A percentile compares a stretch with the other conserved stretches of the same genome.
These are phyloP conservation scores for Polyploca ridens DNA, from an alignment of 2,888 invertebrate genomes.

Conservation along the genomic window DNA sequence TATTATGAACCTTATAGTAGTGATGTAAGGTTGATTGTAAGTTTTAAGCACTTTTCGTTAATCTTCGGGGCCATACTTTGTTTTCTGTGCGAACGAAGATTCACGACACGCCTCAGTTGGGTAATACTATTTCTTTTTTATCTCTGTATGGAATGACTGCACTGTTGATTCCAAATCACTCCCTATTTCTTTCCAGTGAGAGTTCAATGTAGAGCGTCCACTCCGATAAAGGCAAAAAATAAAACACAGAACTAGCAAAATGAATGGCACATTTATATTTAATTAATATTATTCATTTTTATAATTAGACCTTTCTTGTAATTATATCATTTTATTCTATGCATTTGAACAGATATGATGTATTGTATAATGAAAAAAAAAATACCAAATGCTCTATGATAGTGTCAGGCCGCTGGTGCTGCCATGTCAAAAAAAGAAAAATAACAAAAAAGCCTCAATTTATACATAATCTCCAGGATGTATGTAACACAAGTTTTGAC, in stretches of 20 bases:
- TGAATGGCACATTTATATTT: conserved; percentile 86
- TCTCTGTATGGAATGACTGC: too few relatives aligned
- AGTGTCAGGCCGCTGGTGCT: conserved; percentile 54
- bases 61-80: too few relatives aligned
- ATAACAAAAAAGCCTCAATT: conserved; percentile 71
- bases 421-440: conserved; percentile 53
- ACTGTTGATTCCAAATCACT: neutral
- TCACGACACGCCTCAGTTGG: too few relatives aligned
- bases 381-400: conserved; percentile 67
- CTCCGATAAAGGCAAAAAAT: conserved; percentile 47
- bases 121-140: too few relatives aligned
- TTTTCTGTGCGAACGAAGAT: too few relatives aligned
- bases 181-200: neutral
- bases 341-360: conserved; percentile 67
- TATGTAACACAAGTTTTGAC: conserved; percentile 45
- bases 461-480: conserved; percentile 71
- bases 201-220: neutral
- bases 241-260: conserved; percentile 83
- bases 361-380: conserved; percentile 35
- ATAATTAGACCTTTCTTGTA: conserved; percentile 83
- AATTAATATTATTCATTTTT: conserved; percentile 85
- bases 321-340: conserved; percentile 76
- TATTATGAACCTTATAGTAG: too few relatives aligned
- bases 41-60: too few relatives aligned
- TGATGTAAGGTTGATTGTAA: too few relatives aligned